Base-by-base conservation (phyloP, 1,140 invertebrate species). In the Metopolophium dirhodum region DNA sequence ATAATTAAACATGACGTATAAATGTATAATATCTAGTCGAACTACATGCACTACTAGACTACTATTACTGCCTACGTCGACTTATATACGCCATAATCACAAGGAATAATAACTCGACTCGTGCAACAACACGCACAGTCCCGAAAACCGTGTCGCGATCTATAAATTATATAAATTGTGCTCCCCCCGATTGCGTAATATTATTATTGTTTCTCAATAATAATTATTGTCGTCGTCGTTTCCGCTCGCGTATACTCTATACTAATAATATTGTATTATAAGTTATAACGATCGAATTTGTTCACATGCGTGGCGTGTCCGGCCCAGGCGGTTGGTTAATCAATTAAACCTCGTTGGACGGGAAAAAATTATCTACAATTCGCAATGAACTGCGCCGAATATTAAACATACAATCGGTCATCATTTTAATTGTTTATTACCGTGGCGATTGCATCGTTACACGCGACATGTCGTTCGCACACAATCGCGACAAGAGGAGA, bases 301-400 rank as follows among this genome's bases (percentile, higher is more conserved):
- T 86, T 86, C 41, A 37, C 77, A 22, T 37, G n/a, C 35, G 35
- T 23, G n/a, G 41, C 45, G 37, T 9, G 22, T 89, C 9, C 30
- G 51, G 8, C 35, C 26, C 49, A n/a, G 45, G 8, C 47, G 88
- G 22, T 22, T 35, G 87, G 87, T 89, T 35, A 11, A 54, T 26
- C 88, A 89, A 89, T 89, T 89, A 57, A 89, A 89, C 9, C 51
- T 57, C 51, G 35, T 89, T 26, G 35, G 35, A 30, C 22, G n/a
- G 11, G 4, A 89, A 37, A 57, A 89, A 54, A 11, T 9, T 26
- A 89, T 23, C 8, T 37, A 54, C 22, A 89, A 51, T 22, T 11
- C n/a, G 20, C 35, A 3, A 47, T 86, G 26, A 20, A 30, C 23
- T 41, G 26, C 20, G 9, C 20, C 30, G 8, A 89, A 54, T 41